phyloP scores from a whole-genome alignment of 2,888 invertebrate genomes.

The Drosophila suboccidentalis region DNA sequence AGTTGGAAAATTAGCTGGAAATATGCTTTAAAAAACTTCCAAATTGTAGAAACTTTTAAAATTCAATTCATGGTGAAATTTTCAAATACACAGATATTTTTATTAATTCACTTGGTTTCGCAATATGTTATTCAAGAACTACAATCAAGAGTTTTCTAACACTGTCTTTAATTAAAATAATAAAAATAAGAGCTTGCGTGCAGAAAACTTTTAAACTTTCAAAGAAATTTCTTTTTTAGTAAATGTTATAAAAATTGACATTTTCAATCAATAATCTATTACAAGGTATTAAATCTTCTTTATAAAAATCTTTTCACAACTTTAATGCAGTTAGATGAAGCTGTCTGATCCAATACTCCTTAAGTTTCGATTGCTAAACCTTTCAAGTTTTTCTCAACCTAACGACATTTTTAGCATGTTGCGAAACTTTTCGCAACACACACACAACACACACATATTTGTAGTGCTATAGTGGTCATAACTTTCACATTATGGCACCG shows the following conservation, averaged over 20 bases:
- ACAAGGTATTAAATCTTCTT: background rate
- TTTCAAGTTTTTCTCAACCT: constrained; percentile 2
- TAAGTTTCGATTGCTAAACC: constrained; percentile 2
- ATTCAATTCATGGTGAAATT: background rate
- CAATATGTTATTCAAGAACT: no score
- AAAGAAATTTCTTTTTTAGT: no score
- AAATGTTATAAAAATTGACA: no score
- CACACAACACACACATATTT: background rate
- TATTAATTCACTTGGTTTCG: no score
- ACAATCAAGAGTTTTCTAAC: no score
- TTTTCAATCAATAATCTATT: background rate
- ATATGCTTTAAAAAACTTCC: background rate
- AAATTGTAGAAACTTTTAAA: constrained; percentile 2
- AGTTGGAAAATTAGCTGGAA: constrained; percentile 7
- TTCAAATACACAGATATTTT: no score
- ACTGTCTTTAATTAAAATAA: no score
- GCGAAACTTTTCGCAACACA: constrained; percentile 27
- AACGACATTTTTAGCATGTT: constrained; percentile 18
- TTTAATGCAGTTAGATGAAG: constrained; percentile 4
- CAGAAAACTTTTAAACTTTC: no score
- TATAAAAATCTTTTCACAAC: background rate
- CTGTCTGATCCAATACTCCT: background rate
- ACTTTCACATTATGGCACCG: constrained; percentile 56
- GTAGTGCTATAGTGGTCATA: constrained; percentile 35
- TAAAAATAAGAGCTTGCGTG: no score